phyloP scores from a whole-genome alignment of 1,140 invertebrate genomes.

The Nephotettix cincticeps region DNA sequence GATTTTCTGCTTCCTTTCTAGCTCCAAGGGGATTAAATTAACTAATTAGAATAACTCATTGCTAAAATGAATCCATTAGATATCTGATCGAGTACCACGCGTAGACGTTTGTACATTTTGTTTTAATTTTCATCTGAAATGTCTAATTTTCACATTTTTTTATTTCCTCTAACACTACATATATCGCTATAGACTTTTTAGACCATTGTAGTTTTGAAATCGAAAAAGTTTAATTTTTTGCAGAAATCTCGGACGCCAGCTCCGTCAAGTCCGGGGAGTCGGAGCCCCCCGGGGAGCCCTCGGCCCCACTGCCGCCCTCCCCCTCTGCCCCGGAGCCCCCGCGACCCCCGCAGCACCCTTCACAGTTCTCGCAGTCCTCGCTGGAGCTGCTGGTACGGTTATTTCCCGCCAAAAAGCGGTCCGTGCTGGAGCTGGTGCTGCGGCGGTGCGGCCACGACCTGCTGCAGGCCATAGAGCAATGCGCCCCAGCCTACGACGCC shows the following conservation, averaged over 20 bases:
- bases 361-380: constrained; percentile 46
- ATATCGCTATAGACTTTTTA: too few relatives aligned
- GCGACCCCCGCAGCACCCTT: background rate
- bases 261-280: background rate
- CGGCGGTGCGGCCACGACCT: constrained; percentile 83
- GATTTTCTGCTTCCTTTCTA: too few relatives aligned
- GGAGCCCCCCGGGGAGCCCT: background rate
- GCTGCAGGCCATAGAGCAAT: constrained; percentile 73
- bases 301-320: background rate
- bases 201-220: too few relatives aligned
- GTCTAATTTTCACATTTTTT: too few relatives aligned
- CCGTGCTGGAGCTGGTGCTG: constrained; percentile 83
- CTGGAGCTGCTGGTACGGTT: constrained; percentile 82
- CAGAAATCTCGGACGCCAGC: background rate
- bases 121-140: too few relatives aligned
- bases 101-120: too few relatives aligned
- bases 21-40: too few relatives aligned
- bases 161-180: too few relatives aligned
- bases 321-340: background rate
- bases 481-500: constrained; percentile 12
- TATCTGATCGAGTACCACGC: too few relatives aligned
- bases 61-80: too few relatives aligned
- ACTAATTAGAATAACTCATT: too few relatives aligned
- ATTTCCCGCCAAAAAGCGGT: constrained; percentile 83
- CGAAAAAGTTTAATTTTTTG: too few relatives aligned